Percentiles rank a stretch among this genome's conserved stretches.
Conservation (phyloP, 1,140 invertebrate species). For the Drosophila suzukii region DNA sequence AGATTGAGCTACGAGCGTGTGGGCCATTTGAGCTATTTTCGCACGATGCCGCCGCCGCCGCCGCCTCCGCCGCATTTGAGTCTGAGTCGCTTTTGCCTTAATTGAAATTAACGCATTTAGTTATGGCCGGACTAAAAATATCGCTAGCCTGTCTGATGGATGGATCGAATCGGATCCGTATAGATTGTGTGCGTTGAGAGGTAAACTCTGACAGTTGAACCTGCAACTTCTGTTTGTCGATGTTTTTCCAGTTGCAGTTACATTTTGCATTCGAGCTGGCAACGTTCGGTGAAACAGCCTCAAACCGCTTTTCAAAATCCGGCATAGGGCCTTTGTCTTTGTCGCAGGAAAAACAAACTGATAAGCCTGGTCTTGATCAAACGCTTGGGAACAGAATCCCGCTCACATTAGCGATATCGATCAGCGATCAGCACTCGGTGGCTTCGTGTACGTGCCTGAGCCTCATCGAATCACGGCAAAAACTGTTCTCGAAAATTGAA, state of each 20-base stretch:
- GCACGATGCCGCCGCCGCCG: slow-evolving; percentile 40
- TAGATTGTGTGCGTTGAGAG: neutral
- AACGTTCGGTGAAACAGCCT: slow-evolving; percentile 21
- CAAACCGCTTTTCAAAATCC: slow-evolving; percentile 13
- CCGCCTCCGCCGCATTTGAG: slow-evolving; percentile 5
- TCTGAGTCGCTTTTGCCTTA: slow-evolving; percentile 42
- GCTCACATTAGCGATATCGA: slow-evolving; percentile 17
- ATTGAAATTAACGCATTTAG: slow-evolving; percentile 76
- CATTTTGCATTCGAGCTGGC: slow-evolving; percentile 49
- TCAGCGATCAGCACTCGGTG: slow-evolving; percentile 19
- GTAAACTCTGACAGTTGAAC: slow-evolving; percentile 6
- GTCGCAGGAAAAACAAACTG: slow-evolving; percentile 17
- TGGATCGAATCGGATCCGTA: slow-evolving; percentile 21
- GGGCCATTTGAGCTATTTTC: slow-evolving; percentile 65
- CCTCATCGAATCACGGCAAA: slow-evolving; percentile 5
- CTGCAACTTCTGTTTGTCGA: neutral
- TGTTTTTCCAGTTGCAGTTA: slow-evolving; percentile 57
- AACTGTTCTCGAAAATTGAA: slow-evolving; percentile 45
- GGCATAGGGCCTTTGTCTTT: slow-evolving; percentile 13
- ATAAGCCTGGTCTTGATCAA: slow-evolving; percentile 23
- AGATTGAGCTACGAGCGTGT: slow-evolving; percentile 55
- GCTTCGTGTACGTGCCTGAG: slow-evolving; percentile 50
- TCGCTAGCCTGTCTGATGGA: slow-evolving; percentile 29
- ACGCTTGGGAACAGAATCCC: slow-evolving; percentile 9
- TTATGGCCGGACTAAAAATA: slow-evolving; percentile 71